A percentile compares a stretch with the other conserved stretches of the same genome.
Evolutionary conservation across 1,140 invertebrate species (phyloP).

Genomic region (Bacillus rossius): DNA sequence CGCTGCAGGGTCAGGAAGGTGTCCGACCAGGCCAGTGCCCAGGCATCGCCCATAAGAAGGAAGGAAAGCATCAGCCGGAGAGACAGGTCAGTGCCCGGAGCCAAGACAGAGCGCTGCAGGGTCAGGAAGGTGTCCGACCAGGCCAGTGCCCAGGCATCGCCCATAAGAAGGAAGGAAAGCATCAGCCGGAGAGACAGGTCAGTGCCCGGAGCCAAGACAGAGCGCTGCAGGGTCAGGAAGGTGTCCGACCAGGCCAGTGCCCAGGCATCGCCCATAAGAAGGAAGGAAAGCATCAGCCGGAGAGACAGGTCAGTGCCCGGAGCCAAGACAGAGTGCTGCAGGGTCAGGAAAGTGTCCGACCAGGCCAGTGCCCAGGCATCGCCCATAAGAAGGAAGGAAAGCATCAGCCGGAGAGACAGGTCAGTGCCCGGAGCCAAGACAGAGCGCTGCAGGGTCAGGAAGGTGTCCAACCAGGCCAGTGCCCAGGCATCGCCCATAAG

Average conservation of each 20-base stretch:
- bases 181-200: constrained; percentile 64
- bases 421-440: constrained; percentile 48
- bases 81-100: too few species aligned
- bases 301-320: too few species aligned
- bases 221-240: too few species aligned
- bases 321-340: constrained; percentile 44
- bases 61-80: constrained; percentile 69
- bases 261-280: too few species aligned
- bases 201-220: too few species aligned
- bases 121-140: constrained; percentile 69
- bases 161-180: constrained; percentile 67
- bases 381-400: constrained; percentile 67
- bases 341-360: constrained; percentile 63
- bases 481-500: constrained; percentile 66
- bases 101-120: constrained; percentile 44
- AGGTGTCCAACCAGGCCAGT: constrained; percentile 70
- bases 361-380: constrained; percentile 67
- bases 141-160: constrained; percentile 64
- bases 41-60: constrained; percentile 65
- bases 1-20: constrained; percentile 51
- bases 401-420: constrained; percentile 64
- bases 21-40: constrained; percentile 67
- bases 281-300: constrained; percentile 12
- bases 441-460: constrained; percentile 45
- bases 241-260: too few species aligned